These are phyloP conservation scores for Eubucco bourcierii DNA, from an alignment of 2,113 vertebrate species.

Conservation along the genomic window DNA sequence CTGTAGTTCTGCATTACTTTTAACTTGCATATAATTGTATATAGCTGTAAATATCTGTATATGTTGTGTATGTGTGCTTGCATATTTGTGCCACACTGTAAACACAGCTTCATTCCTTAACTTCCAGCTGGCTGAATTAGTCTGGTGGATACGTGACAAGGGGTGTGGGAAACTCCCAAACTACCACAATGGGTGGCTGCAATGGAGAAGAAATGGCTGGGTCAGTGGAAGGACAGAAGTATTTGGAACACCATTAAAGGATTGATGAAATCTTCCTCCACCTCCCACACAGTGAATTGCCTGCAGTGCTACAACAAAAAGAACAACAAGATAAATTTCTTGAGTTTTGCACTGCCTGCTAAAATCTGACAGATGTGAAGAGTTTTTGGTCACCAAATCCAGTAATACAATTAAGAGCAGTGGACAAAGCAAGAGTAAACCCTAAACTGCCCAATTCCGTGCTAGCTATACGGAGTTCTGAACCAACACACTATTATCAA, in stretches of 20 bases:
- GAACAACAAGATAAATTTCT: neutral
- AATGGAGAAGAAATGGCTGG: neutral
- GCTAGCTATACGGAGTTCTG: neutral
- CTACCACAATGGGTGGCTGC: neutral
- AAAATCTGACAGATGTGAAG: neutral
- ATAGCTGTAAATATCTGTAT: too few species aligned
- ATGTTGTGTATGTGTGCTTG: too few species aligned
- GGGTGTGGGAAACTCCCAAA: too few species aligned
- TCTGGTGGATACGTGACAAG: too few species aligned
- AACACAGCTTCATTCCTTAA: too few species aligned
- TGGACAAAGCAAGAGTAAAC: constrained; percentile 14
- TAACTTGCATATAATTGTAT: too few species aligned
- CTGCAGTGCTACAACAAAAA: neutral
- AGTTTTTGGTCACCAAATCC: neutral
- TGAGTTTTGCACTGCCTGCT: neutral
- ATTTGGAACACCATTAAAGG: neutral
- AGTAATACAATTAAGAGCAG: neutral
- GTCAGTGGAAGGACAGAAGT: neutral
- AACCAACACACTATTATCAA: neutral
- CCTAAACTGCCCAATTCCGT: neutral
- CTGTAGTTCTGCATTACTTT: too few species aligned
- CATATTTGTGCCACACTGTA: too few species aligned
- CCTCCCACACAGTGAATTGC: neutral
- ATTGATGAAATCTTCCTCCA: constrained; percentile 21
- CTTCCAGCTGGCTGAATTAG: too few species aligned